These are phyloP conservation scores for Acleris laterana DNA, from an alignment of 2,888 invertebrate genomes.

Conservation along the genomic window DNA sequence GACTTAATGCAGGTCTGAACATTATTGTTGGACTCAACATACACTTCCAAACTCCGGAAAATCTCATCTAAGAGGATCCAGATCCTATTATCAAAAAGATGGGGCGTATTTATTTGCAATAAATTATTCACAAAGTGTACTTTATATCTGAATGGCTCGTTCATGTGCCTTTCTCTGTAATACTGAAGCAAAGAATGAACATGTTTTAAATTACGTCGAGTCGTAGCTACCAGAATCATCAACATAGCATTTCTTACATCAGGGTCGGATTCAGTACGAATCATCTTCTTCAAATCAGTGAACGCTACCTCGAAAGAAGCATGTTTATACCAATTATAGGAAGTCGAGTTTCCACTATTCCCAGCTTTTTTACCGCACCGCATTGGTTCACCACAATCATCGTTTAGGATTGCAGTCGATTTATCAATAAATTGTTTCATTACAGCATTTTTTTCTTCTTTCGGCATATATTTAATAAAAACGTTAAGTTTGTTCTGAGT, in stretches of 20 bases:
- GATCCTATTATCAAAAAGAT: conserved; percentile 52
- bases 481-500: conserved; percentile 49
- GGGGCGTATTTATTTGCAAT: conserved; percentile 46
- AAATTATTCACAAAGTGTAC: conserved; percentile 43
- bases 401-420: conserved; percentile 41
- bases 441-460: conserved; percentile 58
- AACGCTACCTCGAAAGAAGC: conserved; percentile 40
- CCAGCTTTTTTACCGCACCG: background rate
- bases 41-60: conserved; percentile 57
- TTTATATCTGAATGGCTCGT: conserved; percentile 41
- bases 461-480: conserved; percentile 57
- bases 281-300: conserved; percentile 40
- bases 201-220: conserved; percentile 28
- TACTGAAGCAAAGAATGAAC: conserved; percentile 38
- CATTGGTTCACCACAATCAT: conserved; percentile 28
- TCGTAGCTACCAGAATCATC: conserved; percentile 27
- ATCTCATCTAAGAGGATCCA: conserved; percentile 63
- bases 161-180: conserved; percentile 41
- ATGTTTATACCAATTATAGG: conserved; percentile 39
- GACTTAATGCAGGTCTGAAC: conserved; percentile 55
- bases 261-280: conserved; percentile 40
- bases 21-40: conserved; percentile 51
- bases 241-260: conserved; percentile 40
- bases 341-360: background rate
- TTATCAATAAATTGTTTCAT: conserved; percentile 60